Percentiles rank a stretch among this genome's conserved stretches.
These are phyloP conservation scores for Tetragonula carbonaria DNA, from an alignment of 2,888 invertebrate genomes.

Conservation along the genomic window DNA sequence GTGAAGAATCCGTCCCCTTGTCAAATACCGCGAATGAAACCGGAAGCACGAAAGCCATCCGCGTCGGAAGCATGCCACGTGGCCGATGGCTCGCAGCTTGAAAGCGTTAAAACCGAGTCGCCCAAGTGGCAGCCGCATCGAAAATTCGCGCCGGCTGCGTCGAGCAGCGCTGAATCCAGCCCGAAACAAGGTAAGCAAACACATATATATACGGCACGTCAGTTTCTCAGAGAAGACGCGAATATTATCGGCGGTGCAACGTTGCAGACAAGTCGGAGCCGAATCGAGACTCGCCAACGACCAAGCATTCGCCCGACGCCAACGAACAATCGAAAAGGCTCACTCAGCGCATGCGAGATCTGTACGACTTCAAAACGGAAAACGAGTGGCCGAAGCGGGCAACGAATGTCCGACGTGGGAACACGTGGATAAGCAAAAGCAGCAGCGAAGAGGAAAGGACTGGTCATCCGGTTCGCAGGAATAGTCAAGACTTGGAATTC, in stretches of 20 bases:
- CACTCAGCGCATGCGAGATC: slow-evolving; percentile 76
- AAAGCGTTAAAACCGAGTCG: slow-evolving; percentile 43
- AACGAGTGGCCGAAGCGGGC: slow-evolving; percentile 76
- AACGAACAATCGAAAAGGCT: slow-evolving; percentile 61
- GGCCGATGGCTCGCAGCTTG: slow-evolving; percentile 24
- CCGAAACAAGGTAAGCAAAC: slow-evolving; percentile 47
- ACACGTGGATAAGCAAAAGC: slow-evolving; percentile 74
- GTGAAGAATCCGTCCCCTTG: slow-evolving; percentile 70
- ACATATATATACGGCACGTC: no score
- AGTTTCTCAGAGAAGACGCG: no score
- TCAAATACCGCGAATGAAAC: slow-evolving; percentile 60
- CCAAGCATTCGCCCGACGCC: slow-evolving; percentile 45
- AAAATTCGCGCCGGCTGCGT: slow-evolving; percentile 62
- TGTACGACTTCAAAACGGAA: slow-evolving; percentile 79
- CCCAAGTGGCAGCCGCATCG: slow-evolving; percentile 71
- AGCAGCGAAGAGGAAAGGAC: slow-evolving; percentile 72
- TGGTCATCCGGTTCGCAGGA: slow-evolving; percentile 58
- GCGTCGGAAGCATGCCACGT: slow-evolving; percentile 15
- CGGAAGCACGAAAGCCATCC: slow-evolving; percentile 55
- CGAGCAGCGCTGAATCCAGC: slow-evolving; percentile 26
- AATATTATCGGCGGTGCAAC: no score
- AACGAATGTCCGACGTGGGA: slow-evolving; percentile 50
- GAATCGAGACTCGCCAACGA: slow-evolving; percentile 18
- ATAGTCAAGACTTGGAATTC: slow-evolving; percentile 77
- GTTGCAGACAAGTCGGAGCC: slow-evolving; percentile 48